A percentile compares a stretch with the other conserved stretches of the same genome.
Conservation (phyloP, 2,113 vertebrate species). For the Excalfactoria chinensis region DNA sequence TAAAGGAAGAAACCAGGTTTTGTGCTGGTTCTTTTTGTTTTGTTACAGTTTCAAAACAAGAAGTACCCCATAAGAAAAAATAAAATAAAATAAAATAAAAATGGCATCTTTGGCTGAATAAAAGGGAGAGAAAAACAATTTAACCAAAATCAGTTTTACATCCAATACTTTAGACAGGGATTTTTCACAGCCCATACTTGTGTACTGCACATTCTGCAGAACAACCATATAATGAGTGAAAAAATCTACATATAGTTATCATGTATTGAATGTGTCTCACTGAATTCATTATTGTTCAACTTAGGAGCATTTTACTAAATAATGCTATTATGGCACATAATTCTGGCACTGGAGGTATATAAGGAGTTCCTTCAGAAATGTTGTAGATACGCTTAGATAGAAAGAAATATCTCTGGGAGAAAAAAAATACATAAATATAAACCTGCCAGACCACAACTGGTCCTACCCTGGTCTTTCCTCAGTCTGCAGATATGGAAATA, state of each 20-base stretch:
- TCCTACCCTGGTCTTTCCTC: background rate
- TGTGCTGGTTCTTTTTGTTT: background rate
- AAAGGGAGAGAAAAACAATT: background rate
- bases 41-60: background rate
- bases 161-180: background rate
- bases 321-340: background rate
- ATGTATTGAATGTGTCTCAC: slow-evolving; percentile 32
- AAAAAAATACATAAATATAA: background rate
- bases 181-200: slow-evolving; percentile 19
- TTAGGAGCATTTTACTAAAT: background rate
- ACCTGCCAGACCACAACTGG: background rate
- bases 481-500: background rate
- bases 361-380: background rate
- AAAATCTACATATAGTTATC: slow-evolving; percentile 56
- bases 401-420: background rate
- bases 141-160: background rate
- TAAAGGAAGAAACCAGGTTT: background rate
- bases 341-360: background rate
- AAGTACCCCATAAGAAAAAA: background rate
- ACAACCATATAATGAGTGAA: slow-evolving; percentile 57
- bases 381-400: background rate
- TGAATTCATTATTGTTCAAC: slow-evolving; percentile 19
- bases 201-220: slow-evolving; percentile 34
- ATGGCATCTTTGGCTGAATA: background rate
- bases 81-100: too few relatives aligned